Evolutionary conservation across 2,888 invertebrate genomes (phyloP), one percentile per base, ranked within the genome.

Genomic region (Plagodis pulveraria): DNA sequence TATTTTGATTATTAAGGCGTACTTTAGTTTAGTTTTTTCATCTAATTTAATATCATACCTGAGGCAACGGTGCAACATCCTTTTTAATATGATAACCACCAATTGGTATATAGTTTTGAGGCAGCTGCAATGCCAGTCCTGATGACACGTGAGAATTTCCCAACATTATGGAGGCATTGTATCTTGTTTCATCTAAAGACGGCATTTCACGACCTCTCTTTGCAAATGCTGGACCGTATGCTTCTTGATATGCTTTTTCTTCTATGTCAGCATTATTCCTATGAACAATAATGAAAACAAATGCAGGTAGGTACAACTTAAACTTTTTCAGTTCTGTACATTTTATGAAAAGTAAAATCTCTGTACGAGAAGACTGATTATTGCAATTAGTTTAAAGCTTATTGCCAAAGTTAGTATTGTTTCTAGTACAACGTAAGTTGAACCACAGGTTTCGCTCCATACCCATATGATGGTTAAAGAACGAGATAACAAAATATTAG

Each of bases 71-170:
- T 34, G 78, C 73, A 0, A 76, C 69, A 5, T 77, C 71, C 0
- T 63, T 69, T 2, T 81, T 71, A 4, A 87, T 83, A 56, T 88
- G 86, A 8, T 80, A 80, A 5, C 88, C 88, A 34, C 77, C 87
- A 4, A 87, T 80, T 81, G 47, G 78, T 77, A 61, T 80, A 81
- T 48, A 81, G 80, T 9, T 87, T 80, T 6, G 83, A 62, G 45
- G 74, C 71, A 41, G 73, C 75, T 9, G 77, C 63, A 6, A 67
- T 62, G 5, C 74, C 76, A n/a, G 76, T 65, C 8, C 85, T 74
- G 55, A 32, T 72, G 78, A 64, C 6, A 62, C 57, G 42, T 87
- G 85, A 0, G 84, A 83, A 41, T 87, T 87, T 0, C 80, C 69
- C 0, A 88, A 62, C 50, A 86, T 62, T 22, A 87, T 54, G 0